Conservation (phyloP, 2,113 vertebrate species). For the Toxotes jaculatrix region DNA sequence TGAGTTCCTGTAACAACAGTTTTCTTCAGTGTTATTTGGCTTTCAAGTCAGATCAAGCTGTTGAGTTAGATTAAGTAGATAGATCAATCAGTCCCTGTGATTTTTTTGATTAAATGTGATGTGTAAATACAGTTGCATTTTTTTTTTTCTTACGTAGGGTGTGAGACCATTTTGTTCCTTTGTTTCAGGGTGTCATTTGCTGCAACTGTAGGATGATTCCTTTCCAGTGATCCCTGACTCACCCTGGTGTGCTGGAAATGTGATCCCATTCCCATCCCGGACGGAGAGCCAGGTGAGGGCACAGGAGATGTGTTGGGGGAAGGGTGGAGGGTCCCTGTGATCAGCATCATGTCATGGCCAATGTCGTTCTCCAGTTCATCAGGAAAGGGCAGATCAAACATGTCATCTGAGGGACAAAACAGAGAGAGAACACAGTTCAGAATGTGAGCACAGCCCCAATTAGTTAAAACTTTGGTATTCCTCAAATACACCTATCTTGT, state of each 20-base stretch:
- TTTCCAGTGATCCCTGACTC: constrained; percentile 69
- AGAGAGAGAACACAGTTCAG: neutral
- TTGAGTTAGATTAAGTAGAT: neutral
- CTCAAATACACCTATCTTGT: neutral
- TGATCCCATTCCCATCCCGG: constrained; percentile 92
- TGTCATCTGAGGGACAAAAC: constrained; percentile 86
- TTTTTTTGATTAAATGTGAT: neutral
- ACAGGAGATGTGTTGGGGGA: constrained; percentile 95
- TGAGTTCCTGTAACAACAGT: neutral
- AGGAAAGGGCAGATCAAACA: constrained; percentile 96
- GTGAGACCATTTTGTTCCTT: neutral
- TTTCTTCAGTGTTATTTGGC: neutral
- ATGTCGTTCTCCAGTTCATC: constrained; percentile 99
- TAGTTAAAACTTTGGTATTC: neutral
- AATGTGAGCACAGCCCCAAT: neutral
- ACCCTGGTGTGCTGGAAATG: constrained; percentile 95
- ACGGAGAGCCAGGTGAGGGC: constrained; percentile 94
- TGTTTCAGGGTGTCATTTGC: neutral
- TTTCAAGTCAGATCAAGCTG: neutral
- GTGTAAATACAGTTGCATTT: neutral
- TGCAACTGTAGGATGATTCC: neutral
- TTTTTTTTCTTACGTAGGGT: neutral
- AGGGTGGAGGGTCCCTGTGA: constrained; percentile 96
- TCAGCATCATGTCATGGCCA: constrained; percentile 91
- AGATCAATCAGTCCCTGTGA: neutral